Conservation (phyloP, 1,140 invertebrate species). For the Oryzaephilus surinamensis region DNA sequence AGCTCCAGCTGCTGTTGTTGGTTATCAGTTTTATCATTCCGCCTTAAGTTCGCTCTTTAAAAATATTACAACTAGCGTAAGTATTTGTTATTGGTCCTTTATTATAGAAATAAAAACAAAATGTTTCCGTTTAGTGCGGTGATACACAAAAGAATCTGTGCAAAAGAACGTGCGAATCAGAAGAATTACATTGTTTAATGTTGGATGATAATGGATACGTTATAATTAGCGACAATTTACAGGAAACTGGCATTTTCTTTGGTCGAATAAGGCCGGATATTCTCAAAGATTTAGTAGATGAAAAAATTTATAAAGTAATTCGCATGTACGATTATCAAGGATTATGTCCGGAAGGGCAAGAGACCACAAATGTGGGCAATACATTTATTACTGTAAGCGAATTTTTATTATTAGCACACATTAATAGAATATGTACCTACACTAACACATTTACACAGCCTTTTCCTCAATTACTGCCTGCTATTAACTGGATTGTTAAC, state of each 20-base stretch:
- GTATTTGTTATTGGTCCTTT: constrained; percentile 16
- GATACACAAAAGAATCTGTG: constrained; percentile 46
- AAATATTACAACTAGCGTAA: constrained; percentile 60
- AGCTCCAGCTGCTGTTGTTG: constrained; percentile 84
- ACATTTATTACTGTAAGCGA: constrained; percentile 50
- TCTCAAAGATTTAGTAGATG: constrained; percentile 65
- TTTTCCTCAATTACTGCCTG: too few species aligned
- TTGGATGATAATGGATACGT: constrained; percentile 87
- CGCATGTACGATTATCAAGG: constrained; percentile 82
- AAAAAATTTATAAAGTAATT: constrained; percentile 66
- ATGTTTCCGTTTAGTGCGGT: constrained; percentile 43
- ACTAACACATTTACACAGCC: too few species aligned
- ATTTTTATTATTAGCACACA: background rate
- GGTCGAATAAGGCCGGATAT: constrained; percentile 71
- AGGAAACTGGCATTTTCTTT: constrained; percentile 74
- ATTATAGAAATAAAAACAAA: too few species aligned
- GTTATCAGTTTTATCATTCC: constrained; percentile 75
- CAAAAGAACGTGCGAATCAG: constrained; percentile 54
- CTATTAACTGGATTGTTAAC: too few species aligned
- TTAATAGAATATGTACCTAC: constrained; percentile 2
- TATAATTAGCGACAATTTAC: constrained; percentile 59
- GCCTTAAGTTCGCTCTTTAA: constrained; percentile 63
- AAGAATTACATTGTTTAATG: constrained; percentile 70
- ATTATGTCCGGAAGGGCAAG: constrained; percentile 62
- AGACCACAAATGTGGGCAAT: constrained; percentile 47